Percentiles rank a stretch among this genome's conserved stretches.
These are phyloP conservation scores for Brachionus manjavacas DNA, from an alignment of 1,140 invertebrate species.

Conservation along the genomic window DNA sequence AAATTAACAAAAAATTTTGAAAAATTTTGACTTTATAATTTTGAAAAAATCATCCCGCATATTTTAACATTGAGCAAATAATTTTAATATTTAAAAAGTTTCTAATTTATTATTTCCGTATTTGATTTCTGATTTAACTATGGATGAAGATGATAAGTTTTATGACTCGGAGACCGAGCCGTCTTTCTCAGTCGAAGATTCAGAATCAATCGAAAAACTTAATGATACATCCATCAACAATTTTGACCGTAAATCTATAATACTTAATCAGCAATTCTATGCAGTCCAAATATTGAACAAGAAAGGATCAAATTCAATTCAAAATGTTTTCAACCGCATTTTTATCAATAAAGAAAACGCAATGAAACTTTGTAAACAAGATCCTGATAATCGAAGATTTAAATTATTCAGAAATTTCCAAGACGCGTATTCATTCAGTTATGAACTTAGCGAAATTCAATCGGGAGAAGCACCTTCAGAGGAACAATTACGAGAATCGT, in stretches of 20 bases:
- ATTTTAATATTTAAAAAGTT: background rate
- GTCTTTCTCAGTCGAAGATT: background rate
- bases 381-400: conserved; percentile 38
- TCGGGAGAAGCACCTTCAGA: conserved; percentile 9
- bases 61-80: background rate
- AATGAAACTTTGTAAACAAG: conserved; percentile 41
- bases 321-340: background rate
- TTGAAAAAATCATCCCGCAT: too few species aligned
- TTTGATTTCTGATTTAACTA: background rate
- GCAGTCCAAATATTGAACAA: conserved; percentile 19
- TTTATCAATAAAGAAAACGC: conserved; percentile 28
- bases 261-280: conserved; percentile 9
- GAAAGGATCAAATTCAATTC: background rate
- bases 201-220: background rate
- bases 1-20: too few species aligned
- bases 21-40: too few species aligned
- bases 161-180: background rate
- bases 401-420: conserved; percentile 17
- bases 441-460: conserved; percentile 10
- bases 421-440: conserved; percentile 32
- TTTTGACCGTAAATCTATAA: background rate
- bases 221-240: background rate
- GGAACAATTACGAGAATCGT: background rate
- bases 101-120: background rate
- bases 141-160: background rate